Conservation (phyloP, 1,140 invertebrate species). For the Mizuhopecten yessoensis region DNA sequence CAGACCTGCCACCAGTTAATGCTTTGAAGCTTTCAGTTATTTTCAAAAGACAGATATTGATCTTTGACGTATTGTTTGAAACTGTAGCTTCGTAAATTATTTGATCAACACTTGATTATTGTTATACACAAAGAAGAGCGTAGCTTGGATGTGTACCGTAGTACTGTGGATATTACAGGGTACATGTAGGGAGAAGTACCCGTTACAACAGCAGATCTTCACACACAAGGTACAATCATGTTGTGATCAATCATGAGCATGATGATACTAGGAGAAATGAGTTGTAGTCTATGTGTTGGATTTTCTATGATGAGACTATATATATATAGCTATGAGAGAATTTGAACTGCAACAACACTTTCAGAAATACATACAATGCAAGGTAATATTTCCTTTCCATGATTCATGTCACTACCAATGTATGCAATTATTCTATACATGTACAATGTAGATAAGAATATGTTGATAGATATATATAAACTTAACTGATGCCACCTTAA, state of each 20-base stretch:
- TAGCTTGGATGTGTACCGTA: neutral
- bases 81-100: neutral
- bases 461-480: neutral
- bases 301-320: no score
- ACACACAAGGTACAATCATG: no score
- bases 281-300: neutral
- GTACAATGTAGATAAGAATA: neutral
- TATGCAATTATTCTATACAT: no score
- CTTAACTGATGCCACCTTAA: no score
- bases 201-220: no score
- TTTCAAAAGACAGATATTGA: constrained; percentile 29
- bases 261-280: neutral
- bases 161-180: neutral
- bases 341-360: constrained; percentile 14
- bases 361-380: neutral
- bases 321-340: neutral
- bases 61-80: neutral
- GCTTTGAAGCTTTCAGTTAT: neutral
- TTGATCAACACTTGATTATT: neutral
- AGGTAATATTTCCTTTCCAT: neutral
- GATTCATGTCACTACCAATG: neutral
- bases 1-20: neutral
- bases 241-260: neutral
- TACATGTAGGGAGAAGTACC: no score
- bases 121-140: neutral